Percentiles rank a stretch among this genome's conserved stretches.
These are phyloP conservation scores for Drosophila demipolita DNA, from an alignment of 2,888 invertebrate genomes.

Conservation along the genomic window DNA sequence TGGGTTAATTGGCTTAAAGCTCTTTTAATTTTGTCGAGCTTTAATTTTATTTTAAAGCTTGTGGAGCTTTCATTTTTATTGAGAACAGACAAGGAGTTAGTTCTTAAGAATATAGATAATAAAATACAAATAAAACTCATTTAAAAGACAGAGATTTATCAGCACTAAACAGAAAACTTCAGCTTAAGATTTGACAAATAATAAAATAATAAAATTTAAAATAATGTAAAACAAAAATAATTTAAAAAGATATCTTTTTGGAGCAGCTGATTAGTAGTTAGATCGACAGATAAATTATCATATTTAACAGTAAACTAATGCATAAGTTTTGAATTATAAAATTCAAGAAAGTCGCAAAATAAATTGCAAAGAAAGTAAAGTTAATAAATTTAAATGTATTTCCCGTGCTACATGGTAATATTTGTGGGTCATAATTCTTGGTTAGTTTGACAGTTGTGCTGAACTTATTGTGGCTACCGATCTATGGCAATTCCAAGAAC, in stretches of 20 bases:
- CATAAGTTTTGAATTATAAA: not conserved
- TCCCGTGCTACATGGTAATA: not conserved
- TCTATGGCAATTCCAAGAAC: conserved; percentile 30
- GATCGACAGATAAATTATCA: no score
- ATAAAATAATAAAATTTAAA: not conserved
- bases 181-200: not conserved
- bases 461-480: conserved; percentile 29
- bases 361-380: not conserved
- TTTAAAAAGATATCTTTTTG: no score
- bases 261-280: no score
- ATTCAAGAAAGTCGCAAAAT: not conserved
- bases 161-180: not conserved
- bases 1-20: not conserved
- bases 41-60: not conserved
- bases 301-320: not conserved
- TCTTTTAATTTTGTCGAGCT: not conserved
- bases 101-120: not conserved
- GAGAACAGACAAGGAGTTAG: no score
- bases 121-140: not conserved
- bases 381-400: not conserved
- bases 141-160: not conserved
- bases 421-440: conserved; percentile 13
- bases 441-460: conserved; percentile 27
- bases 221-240: no score
- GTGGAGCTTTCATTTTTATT: not conserved